Evolutionary conservation across 2,888 invertebrate species (phyloP).

Genomic region (Cephus spinipes): DNA sequence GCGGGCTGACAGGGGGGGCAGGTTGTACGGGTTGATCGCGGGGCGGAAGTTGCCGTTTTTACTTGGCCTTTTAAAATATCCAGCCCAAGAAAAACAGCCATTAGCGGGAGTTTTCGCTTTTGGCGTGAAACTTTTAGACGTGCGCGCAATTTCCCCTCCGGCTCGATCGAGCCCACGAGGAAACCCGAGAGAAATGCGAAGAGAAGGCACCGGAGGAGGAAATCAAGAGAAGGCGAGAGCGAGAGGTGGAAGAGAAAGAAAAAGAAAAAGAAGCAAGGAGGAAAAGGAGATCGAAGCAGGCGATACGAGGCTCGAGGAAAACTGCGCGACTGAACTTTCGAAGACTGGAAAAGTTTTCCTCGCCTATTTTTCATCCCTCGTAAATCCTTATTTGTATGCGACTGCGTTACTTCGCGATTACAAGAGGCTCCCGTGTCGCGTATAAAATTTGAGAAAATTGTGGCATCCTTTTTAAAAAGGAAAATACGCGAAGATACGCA

Average conservation of each 20-base stretch:
- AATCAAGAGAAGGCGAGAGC: conserved; percentile 11
- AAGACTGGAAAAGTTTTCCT: background rate
- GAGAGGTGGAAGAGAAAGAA: conserved; percentile 23
- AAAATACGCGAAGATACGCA: conserved; percentile 4
- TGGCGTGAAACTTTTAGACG: conserved; percentile 63
- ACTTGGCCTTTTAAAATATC: conserved; percentile 63
- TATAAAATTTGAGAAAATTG: background rate
- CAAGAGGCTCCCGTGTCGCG: conserved; percentile 19
- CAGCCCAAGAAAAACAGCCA: conserved; percentile 66
- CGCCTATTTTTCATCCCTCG: conserved; percentile 63
- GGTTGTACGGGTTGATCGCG: conserved; percentile 29
- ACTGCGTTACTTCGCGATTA: conserved; percentile 61
- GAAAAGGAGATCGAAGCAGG: conserved; percentile 15
- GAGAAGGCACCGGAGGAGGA: conserved; percentile 2
- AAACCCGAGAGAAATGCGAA: conserved; percentile 23
- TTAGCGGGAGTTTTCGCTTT: conserved; percentile 67
- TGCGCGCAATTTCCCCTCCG: conserved; percentile 43
- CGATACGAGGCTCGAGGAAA: conserved; percentile 15
- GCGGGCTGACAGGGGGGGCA: conserved; percentile 28
- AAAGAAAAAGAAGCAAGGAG: conserved; percentile 21
- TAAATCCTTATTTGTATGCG: conserved; percentile 67
- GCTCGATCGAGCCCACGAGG: conserved; percentile 24
- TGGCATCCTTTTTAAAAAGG: no score
- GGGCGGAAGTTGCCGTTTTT: conserved; percentile 53
- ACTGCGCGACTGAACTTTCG: conserved; percentile 2